Evolutionary conservation across 2,888 invertebrate genomes (phyloP).

Genomic region (Chirona hameri): DNA sequence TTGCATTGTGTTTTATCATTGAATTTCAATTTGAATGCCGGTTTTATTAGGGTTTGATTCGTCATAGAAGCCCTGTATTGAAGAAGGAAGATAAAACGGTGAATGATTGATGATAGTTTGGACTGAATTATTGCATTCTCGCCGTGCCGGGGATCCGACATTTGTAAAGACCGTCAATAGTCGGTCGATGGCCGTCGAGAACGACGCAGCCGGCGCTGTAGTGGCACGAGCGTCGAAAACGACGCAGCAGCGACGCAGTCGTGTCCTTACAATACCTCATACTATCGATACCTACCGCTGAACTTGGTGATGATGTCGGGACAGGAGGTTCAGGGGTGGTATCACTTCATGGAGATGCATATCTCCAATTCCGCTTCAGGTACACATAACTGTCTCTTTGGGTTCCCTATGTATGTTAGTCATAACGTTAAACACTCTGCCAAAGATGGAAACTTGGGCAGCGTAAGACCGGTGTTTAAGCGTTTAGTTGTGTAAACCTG

Average conservation of each 20-base stretch:
- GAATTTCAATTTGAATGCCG: constrained; percentile 29
- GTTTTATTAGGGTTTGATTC: constrained; percentile 29
- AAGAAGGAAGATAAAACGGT: not conserved
- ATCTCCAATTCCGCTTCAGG: no score
- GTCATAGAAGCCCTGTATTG: constrained; percentile 23
- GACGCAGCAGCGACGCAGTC: not conserved
- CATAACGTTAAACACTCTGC: no score
- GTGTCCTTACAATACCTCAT: not conserved
- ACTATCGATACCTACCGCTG: no score
- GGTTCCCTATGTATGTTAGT: no score
- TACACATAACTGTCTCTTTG: no score
- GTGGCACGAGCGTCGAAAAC: not conserved
- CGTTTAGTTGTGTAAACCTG: no score
- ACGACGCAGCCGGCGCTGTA: not conserved
- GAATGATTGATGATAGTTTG: not conserved
- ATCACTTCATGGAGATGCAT: no score
- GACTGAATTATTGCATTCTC: constrained; percentile 24
- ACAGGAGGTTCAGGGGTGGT: no score
- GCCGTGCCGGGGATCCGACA: constrained; percentile 2
- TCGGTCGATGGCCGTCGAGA: constrained; percentile 6
- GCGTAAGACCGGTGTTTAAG: no score
- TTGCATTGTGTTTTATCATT: constrained; percentile 28
- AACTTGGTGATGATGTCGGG: no score
- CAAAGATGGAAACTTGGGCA: no score
- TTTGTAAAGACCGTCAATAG: constrained; percentile 12